Conservation (phyloP, 1,140 invertebrate species). For the Papilio xuthus region DNA sequence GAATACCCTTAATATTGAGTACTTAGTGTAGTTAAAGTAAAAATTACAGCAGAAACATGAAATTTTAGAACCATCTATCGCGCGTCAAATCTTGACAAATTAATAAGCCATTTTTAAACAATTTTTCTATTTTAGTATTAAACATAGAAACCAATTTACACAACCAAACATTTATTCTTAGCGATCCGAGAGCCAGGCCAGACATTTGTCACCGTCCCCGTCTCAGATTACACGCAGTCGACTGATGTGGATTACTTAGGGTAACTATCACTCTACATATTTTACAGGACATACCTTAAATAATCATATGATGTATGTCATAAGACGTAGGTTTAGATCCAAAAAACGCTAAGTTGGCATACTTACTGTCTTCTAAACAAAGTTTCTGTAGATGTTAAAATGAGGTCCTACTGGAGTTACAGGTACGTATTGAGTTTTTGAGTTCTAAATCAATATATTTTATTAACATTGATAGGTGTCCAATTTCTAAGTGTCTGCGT, state of each 20-base stretch:
- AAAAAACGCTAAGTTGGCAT: too few relatives aligned
- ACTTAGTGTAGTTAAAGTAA: too few relatives aligned
- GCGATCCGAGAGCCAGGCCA: not conserved
- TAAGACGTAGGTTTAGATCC: too few relatives aligned
- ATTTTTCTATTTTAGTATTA: not conserved
- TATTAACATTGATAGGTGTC: too few relatives aligned
- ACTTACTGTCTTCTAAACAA: too few relatives aligned
- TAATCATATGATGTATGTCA: too few relatives aligned
- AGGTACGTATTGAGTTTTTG: too few relatives aligned
- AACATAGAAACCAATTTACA: conserved; percentile 5
- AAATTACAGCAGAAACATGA: too few relatives aligned
- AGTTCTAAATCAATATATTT: too few relatives aligned
- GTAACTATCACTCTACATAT: not conserved
- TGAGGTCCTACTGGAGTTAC: too few relatives aligned
- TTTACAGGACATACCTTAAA: conserved; percentile 6
- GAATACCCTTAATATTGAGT: too few relatives aligned
- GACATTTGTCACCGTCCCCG: conserved; percentile 37
- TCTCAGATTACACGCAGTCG: conserved; percentile 31
- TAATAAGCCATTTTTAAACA: not conserved
- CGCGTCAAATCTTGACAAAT: not conserved
- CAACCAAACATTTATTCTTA: conserved; percentile 35
- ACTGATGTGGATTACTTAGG: conserved; percentile 31
- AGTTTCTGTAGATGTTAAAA: too few relatives aligned
- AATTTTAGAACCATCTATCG: not conserved
- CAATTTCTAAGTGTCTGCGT: not conserved